Base-by-base conservation (phyloP, 2,113 vertebrate species). In the Lampris incognitus region DNA sequence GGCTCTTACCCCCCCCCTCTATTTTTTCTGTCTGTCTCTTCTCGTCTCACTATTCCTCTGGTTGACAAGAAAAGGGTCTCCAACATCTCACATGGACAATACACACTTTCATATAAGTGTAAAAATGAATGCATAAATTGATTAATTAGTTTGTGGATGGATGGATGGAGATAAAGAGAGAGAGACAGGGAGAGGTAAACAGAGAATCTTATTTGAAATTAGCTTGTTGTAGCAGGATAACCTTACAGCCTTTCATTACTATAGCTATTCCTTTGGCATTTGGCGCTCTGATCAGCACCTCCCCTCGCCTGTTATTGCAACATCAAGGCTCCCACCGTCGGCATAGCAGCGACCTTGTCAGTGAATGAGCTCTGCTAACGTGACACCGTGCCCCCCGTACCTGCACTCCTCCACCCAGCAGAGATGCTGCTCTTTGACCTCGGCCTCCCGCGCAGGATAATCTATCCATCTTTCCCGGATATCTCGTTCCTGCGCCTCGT, bases 311-410 rank as follows among this genome's bases (percentile, higher is more conserved):
- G 38, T 54, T 54, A 51, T 69, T 69, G 70, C 70, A 50, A 67
- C 72, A 52, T 79, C 59, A 76, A 60, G 74, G 73, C 57, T 76
- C 11, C 66, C 37, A 8, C 41, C 38, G 40, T 78, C 24, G 24
- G 24, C 24, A 24, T 24, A 24, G 24, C 55, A n/a, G 41, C 78
- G 79, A 79, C 75, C 72, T 84, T 85, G 76, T 83, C 67, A 58
- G 6, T 37, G 56, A 7, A 42, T 64, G 62, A 42, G 11, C 63
- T 52, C 44, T 69, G 49, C 62, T 76, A 74, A 24, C 24, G 24
- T 24, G 24, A 44, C 64, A 55, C 9, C 13, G 1, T 6, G 52
- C 59, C 10, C 3, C 40, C 42, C 69, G 52, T 66, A 60, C 61
- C 73, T 54, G 41, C 68, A 54, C 36, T 63, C 10, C 37, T 46